phyloP scores from a whole-genome alignment of 2,888 invertebrate genomes.

The Neocrepidodera transversa region DNA sequence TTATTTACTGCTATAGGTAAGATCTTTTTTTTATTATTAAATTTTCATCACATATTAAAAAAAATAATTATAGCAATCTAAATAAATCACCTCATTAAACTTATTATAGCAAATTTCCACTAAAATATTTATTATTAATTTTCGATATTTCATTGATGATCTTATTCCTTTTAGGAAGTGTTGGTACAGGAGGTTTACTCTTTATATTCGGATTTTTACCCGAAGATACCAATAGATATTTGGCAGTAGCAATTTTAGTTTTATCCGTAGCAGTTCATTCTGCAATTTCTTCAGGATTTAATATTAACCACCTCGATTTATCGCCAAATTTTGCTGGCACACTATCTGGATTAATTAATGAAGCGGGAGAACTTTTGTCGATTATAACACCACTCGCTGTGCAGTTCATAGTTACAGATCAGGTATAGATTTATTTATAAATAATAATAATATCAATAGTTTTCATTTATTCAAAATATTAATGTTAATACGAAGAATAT shows the following conservation, averaged over 20 bases:
- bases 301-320: slow-evolving; percentile 82
- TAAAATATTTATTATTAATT: too few relatives aligned
- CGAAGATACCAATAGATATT: slow-evolving; percentile 46
- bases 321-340: slow-evolving; percentile 85
- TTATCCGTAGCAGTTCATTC: slow-evolving; percentile 78
- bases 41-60: too few relatives aligned
- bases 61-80: too few relatives aligned
- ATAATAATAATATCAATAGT: too few relatives aligned
- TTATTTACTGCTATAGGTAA: slow-evolving; percentile 64
- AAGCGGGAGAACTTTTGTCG: slow-evolving; percentile 78
- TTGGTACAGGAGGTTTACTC: slow-evolving; percentile 53
- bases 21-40: neutral
- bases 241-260: slow-evolving; percentile 70
- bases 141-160: neutral
- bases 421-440: slow-evolving; percentile 63
- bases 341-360: slow-evolving; percentile 85
- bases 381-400: slow-evolving; percentile 79
- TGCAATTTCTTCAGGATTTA: slow-evolving; percentile 76
- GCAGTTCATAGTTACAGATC: slow-evolving; percentile 71
- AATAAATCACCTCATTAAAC: too few relatives aligned
- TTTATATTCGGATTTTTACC: slow-evolving; percentile 41
- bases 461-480: too few relatives aligned
- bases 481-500: too few relatives aligned
- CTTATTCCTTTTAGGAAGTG: slow-evolving; percentile 29
- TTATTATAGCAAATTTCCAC: too few relatives aligned